Evolutionary conservation across 2,797 vertebrate genomes (phyloP).

Genomic region (Stomatorhinus walkeri): DNA sequence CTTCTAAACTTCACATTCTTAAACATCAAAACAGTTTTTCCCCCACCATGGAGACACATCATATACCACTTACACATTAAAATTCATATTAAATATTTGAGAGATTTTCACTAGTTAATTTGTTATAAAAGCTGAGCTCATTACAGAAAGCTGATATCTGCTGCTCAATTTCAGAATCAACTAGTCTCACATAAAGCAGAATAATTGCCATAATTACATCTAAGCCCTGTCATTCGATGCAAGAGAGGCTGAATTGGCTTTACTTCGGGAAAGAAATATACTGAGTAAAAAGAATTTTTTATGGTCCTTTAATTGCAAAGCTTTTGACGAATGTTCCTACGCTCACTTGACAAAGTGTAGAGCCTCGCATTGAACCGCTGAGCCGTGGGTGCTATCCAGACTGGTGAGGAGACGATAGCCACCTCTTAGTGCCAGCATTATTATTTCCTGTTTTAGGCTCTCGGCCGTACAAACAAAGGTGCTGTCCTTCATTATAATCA

Average conservation of each 20-base stretch:
- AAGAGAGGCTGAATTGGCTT: background rate
- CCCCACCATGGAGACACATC: background rate
- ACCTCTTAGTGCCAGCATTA: constrained; percentile 87
- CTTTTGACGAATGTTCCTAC: background rate
- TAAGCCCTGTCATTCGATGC: background rate
- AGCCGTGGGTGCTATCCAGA: constrained; percentile 92
- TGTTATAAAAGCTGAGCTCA: background rate
- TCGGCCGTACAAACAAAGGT: constrained; percentile 97
- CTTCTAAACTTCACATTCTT: background rate
- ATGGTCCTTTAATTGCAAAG: constrained; percentile 1
- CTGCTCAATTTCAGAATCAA: background rate
- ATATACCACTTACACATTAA: background rate
- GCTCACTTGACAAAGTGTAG: constrained; percentile 97
- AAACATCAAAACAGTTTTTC: background rate
- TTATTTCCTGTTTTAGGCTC: constrained; percentile 94
- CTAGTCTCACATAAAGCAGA: background rate
- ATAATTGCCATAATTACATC: background rate
- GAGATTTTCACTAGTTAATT: background rate
- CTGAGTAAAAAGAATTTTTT: background rate
- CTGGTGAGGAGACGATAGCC: constrained; percentile 90
- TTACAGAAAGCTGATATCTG: background rate
- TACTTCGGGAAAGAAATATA: background rate
- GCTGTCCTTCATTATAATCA: constrained; percentile 97
- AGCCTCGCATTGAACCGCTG: constrained; percentile 91
- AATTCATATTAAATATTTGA: background rate